Conservation (phyloP, 2,888 invertebrate species). For the Gasteruption jaculator region DNA sequence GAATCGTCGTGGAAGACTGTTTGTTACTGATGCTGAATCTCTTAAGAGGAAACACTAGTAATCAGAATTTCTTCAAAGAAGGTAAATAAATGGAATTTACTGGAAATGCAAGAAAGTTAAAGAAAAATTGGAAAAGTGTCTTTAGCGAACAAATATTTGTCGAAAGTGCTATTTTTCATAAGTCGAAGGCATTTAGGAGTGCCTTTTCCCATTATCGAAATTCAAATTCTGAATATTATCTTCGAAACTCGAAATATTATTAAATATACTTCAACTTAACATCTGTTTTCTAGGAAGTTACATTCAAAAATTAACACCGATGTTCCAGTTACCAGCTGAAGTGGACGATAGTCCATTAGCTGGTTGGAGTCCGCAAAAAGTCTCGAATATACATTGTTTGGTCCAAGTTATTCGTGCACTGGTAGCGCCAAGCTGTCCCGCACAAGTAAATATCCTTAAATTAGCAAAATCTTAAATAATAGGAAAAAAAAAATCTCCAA, state of each 20-base stretch:
- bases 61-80: slow-evolving; percentile 98
- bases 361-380: slow-evolving; percentile 91
- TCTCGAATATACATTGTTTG: slow-evolving; percentile 90
- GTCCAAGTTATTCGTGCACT: slow-evolving; percentile 84
- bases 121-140: not conserved
- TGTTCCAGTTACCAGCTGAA: slow-evolving; percentile 76
- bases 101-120: no score
- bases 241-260: no score
- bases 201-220: no score
- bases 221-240: no score
- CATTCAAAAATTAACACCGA: slow-evolving; percentile 83
- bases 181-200: no score
- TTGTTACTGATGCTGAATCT: slow-evolving; percentile 88
- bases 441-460: slow-evolving; percentile 64
- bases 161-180: no score
- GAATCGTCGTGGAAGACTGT: slow-evolving; percentile 98
- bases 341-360: slow-evolving; percentile 58
- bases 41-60: slow-evolving; percentile 91
- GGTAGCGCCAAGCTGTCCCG: slow-evolving; percentile 90
- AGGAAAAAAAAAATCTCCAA: not conserved
- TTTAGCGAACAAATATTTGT: no score
- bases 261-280: no score
- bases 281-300: slow-evolving; percentile 75
- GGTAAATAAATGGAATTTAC: slow-evolving; percentile 48
- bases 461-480: not conserved